These are phyloP conservation scores for Rhadina sibilatrix DNA, from an alignment of 2,113 vertebrate species.

Conservation along the genomic window DNA sequence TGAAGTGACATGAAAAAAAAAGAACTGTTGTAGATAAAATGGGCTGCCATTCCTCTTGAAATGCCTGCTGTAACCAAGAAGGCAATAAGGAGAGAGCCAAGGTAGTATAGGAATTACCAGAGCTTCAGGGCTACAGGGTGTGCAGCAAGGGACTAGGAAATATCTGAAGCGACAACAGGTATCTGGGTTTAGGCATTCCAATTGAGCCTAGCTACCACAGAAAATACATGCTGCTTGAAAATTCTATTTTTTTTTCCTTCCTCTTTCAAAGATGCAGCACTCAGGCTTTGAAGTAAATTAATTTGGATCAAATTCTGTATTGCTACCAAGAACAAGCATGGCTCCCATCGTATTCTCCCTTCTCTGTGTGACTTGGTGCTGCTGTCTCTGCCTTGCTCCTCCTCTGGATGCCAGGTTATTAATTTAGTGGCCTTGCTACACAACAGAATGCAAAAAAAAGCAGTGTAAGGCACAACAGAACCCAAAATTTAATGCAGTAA, in stretches of 20 bases:
- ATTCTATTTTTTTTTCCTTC: neutral
- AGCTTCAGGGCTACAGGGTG: neutral
- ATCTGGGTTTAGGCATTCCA: neutral
- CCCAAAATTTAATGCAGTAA: neutral
- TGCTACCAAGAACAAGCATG: neutral
- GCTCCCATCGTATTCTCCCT: neutral
- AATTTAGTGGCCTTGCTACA: neutral
- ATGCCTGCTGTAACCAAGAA: neutral
- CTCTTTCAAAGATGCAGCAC: conserved; percentile 35
- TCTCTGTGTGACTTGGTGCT: neutral
- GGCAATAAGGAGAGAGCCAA: accelerated
- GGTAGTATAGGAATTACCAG: neutral
- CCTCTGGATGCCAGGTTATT: neutral
- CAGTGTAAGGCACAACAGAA: neutral
- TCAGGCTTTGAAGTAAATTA: conserved; percentile 4
- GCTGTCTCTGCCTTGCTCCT: neutral
- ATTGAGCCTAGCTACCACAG: neutral
- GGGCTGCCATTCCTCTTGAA: neutral
- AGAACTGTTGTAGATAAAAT: neutral
- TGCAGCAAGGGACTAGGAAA: neutral
- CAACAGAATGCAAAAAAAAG: neutral
- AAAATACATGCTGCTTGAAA: neutral
- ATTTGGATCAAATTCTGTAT: neutral
- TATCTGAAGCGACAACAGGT: neutral
- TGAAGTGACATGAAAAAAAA: neutral